Evolutionary conservation across 2,113 vertebrate genomes (phyloP), one percentile per base, ranked within the genome.

Genomic region (Amblyornis subalaris): DNA sequence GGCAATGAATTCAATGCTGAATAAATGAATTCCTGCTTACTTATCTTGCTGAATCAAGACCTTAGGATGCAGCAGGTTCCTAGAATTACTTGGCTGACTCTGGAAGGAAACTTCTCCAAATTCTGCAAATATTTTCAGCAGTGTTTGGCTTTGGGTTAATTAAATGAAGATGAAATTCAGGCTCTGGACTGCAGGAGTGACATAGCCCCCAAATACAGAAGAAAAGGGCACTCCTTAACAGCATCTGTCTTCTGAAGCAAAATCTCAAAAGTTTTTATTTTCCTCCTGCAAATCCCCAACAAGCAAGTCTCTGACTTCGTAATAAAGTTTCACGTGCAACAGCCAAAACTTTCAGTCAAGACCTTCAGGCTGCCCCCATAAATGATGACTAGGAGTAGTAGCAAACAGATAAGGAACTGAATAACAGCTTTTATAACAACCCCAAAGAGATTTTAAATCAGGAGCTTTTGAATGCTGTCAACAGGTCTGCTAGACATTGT

Each of bases 41-140:
- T 90, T 88, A 73, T 80, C 75, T 85, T 62, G 33, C 24, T 76
- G 85, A 89, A 85, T 92, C 75, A 78, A 74, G 65, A 85, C 81
- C 55, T 88, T 70, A 70, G 89, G 81, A 94, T 93, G 45, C 29
- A 90, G 44, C 50, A 91, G 67, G 85, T 74, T 95, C 72, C 60
- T 96, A 74, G 60, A 93, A 86, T 81, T 88, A 70, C 51, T 88
- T 95, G 91, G 26, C 89, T 80, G 64, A 80, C 26, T 82, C 71
- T 67, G 47, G 47, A 88, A 70, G 57, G 82, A 84, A 76, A 36
- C 60, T 58, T 91, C 65, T 57, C 51, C n/a, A 93, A 86, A 88
- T 88, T 88, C 60, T 93, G 40, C 55, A 71, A 83, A 80, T 80
- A 86, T 80, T 94, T 93, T 83, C 67, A 80, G 9, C 11, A 57